Conservation (phyloP, 2,888 invertebrate genomes). For the Monoplex corrugatus region DNA sequence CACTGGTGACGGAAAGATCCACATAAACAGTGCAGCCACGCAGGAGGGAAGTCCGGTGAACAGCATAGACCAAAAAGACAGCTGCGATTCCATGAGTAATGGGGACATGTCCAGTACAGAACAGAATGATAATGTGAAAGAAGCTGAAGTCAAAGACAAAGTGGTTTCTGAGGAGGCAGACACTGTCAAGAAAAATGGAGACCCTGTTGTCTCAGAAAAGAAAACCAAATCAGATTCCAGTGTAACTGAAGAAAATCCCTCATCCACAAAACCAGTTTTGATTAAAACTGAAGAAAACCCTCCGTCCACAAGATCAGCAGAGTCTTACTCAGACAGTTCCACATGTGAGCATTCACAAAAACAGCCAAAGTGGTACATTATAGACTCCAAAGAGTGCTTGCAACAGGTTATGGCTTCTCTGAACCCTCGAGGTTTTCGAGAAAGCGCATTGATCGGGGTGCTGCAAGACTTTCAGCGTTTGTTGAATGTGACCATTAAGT, state of each 20-base stretch:
- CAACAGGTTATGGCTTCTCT: constrained; percentile 84
- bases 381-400: constrained; percentile 81
- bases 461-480: constrained; percentile 84
- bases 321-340: constrained; percentile 58
- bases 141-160: too few species aligned
- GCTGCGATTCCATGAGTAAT: neutral
- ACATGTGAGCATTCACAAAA: constrained; percentile 58
- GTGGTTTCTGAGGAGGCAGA: too few species aligned
- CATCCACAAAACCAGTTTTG: too few species aligned
- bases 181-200: too few species aligned
- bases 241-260: too few species aligned
- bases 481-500: constrained; percentile 40
- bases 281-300: too few species aligned
- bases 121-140: too few species aligned
- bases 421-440: constrained; percentile 92
- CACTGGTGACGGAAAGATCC: neutral
- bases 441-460: constrained; percentile 88
- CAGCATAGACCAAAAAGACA: neutral
- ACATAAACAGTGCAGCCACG: neutral
- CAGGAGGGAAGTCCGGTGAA: neutral
- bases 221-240: too few species aligned
- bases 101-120: neutral
- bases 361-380: constrained; percentile 87
- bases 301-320: constrained; percentile 32
- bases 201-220: too few species aligned